Evolutionary conservation across 2,113 vertebrate species (phyloP).

Genomic region (Monopterus albus): DNA sequence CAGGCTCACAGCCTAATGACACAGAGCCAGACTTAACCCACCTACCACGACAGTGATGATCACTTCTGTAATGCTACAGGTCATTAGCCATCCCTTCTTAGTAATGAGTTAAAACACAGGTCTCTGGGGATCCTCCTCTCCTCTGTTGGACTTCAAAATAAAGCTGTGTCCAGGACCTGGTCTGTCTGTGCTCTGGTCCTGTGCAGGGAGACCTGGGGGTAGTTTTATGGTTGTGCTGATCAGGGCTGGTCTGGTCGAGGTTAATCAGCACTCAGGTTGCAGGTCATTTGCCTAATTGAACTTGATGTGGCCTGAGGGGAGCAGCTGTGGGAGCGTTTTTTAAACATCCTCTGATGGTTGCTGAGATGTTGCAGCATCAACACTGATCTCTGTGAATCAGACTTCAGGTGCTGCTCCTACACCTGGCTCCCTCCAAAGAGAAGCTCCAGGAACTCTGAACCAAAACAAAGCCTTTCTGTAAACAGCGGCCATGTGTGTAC

Average conservation of each 20-base stretch:
- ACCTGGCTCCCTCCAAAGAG: no score
- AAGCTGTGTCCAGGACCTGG: conserved; percentile 10
- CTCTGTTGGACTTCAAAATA: conserved; percentile 57
- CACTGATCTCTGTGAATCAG: no score
- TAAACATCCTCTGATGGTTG: no score
- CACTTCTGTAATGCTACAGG: conserved; percentile 78
- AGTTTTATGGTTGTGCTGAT: conserved; percentile 55
- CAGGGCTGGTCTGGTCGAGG: conserved; percentile 17
- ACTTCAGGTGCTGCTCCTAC: no score
- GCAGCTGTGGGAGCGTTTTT: no score
- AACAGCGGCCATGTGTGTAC: no score
- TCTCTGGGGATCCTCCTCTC: conserved; percentile 55
- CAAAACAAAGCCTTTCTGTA: no score
- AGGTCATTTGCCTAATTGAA: conserved; percentile 70
- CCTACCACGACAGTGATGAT: conserved; percentile 76
- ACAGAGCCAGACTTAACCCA: conserved; percentile 75
- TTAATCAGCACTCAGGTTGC: conserved; percentile 54
- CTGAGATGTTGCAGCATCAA: no score
- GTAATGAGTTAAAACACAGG: conserved; percentile 74
- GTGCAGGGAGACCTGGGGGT: neutral
- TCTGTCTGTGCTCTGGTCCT: neutral
- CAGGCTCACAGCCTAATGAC: conserved; percentile 59
- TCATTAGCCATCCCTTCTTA: conserved; percentile 71
- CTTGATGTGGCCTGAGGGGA: conserved; percentile 56
- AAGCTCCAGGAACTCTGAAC: no score